Evolutionary conservation across 2,888 invertebrate species (phyloP).

Genomic region (Archaeoteleia sp.): DNA sequence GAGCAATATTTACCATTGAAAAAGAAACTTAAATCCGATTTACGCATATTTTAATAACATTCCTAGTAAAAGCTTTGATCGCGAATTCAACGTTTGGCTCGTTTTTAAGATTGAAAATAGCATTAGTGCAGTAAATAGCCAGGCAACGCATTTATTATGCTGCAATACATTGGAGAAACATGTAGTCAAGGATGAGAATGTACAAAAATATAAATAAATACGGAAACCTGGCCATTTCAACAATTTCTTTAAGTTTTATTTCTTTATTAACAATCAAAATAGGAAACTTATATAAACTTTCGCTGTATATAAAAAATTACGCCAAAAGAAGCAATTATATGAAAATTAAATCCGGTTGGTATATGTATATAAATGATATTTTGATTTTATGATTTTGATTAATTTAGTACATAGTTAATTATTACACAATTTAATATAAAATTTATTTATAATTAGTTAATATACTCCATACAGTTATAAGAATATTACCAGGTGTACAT

Average conservation of each 20-base stretch:
- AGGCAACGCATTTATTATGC: slow-evolving; percentile 1
- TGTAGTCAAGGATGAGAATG: slow-evolving; percentile 4
- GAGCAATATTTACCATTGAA: background rate
- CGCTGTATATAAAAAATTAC: too few species aligned
- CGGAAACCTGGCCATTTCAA: slow-evolving; percentile 21
- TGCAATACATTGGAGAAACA: slow-evolving; percentile 8
- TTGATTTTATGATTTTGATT: too few species aligned
- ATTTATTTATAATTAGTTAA: too few species aligned
- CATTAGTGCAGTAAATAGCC: background rate
- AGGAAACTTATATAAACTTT: too few species aligned
- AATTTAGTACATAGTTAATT: too few species aligned
- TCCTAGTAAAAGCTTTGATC: background rate
- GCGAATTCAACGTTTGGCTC: background rate
- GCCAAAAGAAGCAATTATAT: too few species aligned
- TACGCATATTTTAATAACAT: background rate
- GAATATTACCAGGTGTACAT: too few species aligned
- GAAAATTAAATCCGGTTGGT: too few species aligned
- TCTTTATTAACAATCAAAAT: too few species aligned
- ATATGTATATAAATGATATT: too few species aligned
- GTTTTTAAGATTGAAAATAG: slow-evolving; percentile 6
- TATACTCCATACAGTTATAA: too few species aligned
- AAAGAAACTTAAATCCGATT: background rate
- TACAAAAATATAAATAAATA: slow-evolving; percentile 3
- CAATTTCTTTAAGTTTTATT: slow-evolving; percentile 8
- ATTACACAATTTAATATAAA: too few species aligned